A percentile compares a stretch with the other conserved stretches of the same genome.
phyloP scores from a whole-genome alignment of 2,113 vertebrate genomes.

The Petaurus breviceps region DNA sequence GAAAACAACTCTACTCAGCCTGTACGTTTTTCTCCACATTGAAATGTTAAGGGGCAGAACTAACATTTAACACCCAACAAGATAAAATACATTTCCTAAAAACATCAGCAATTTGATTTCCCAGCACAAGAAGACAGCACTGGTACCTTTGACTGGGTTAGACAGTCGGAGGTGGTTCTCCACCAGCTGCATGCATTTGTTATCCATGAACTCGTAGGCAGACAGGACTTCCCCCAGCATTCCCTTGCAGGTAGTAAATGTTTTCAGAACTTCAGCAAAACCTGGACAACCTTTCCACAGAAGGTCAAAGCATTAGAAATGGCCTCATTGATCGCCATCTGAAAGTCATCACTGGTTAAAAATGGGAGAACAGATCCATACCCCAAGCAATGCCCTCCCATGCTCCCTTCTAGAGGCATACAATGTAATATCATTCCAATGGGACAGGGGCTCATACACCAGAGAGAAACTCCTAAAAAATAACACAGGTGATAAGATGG shows the following conservation, averaged over 20 bases:
- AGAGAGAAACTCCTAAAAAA: background rate
- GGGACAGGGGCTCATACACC: background rate
- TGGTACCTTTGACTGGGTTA: constrained; percentile 90
- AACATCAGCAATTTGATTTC: too few species aligned
- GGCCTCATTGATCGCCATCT: background rate
- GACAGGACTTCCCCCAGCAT: constrained; percentile 97
- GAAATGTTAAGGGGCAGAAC: background rate
- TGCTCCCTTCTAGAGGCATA: background rate
- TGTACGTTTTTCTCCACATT: background rate
- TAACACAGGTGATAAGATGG: background rate
- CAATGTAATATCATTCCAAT: background rate
- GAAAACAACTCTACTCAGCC: background rate
- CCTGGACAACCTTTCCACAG: constrained; percentile 88
- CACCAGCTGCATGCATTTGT: constrained; percentile 92
- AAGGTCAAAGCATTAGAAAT: constrained; percentile 17
- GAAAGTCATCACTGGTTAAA: background rate
- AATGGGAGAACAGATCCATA: background rate
- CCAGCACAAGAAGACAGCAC: too few species aligned
- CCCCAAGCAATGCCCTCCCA: background rate
- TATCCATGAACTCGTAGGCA: constrained; percentile 95
- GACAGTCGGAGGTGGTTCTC: constrained; percentile 88
- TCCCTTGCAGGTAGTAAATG: constrained; percentile 88
- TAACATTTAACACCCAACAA: background rate
- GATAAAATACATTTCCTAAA: too few species aligned
- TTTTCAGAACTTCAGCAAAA: constrained; percentile 90